A percentile compares a stretch with the other conserved stretches of the same genome.
These are phyloP conservation scores for Calliphora vomitoria DNA, from an alignment of 2,888 invertebrate species.

Conservation along the genomic window DNA sequence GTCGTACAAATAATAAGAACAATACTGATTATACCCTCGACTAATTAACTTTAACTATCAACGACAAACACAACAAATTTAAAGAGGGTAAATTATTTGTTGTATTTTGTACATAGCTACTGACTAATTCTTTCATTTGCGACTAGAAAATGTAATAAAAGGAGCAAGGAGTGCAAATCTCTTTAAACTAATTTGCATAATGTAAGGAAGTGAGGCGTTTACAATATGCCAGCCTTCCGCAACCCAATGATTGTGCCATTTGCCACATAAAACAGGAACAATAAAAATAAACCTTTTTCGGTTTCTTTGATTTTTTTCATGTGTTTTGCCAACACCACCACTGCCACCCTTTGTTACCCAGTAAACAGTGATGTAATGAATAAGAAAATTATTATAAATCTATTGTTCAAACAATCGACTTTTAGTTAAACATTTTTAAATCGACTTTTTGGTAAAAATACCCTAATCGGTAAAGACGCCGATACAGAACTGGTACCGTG, in stretches of 20 bases:
- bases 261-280: conserved; percentile 46
- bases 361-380: neutral
- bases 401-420: too few relatives aligned
- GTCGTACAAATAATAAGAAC: conserved; percentile 28
- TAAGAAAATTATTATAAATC: too few relatives aligned
- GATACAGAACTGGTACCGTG: too few relatives aligned
- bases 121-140: neutral
- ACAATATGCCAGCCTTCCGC: conserved; percentile 64
- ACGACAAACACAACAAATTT: conserved; percentile 34
- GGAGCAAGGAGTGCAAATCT: conserved; percentile 24
- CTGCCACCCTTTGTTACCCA: conserved; percentile 5
- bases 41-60: conserved; percentile 70
- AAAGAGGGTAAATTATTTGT: conserved; percentile 55
- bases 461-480: too few relatives aligned
- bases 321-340: neutral
- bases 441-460: too few relatives aligned
- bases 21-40: conserved; percentile 47
- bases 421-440: too few relatives aligned
- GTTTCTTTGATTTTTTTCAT: neutral
- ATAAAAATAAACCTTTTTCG: conserved; percentile 5
- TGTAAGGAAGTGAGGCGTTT: conserved; percentile 62
- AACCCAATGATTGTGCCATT: conserved; percentile 62
- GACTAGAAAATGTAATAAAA: conserved; percentile 19
- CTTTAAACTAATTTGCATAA: conserved; percentile 67
- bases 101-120: conserved; percentile 9